Evolutionary conservation across 2,113 vertebrate species (phyloP).

Genomic region (Poeciliopsis retropinna): DNA sequence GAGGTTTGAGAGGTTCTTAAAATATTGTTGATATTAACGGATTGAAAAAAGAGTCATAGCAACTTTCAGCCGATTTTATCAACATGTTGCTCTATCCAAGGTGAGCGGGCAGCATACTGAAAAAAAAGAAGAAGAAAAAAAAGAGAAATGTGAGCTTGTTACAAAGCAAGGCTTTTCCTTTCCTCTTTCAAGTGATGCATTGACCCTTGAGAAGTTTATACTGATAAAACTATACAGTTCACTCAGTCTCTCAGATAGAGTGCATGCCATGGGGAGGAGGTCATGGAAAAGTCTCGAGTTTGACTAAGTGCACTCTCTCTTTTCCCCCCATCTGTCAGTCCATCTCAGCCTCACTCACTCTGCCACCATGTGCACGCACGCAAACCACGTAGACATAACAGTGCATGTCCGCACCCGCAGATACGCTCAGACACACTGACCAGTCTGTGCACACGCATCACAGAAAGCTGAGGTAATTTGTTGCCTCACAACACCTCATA

Average conservation of each 20-base stretch:
- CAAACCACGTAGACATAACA: conserved; percentile 16
- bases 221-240: conserved; percentile 73
- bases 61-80: conserved; percentile 22
- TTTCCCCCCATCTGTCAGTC: conserved; percentile 65
- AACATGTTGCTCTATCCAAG: conserved; percentile 41
- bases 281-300: conserved; percentile 82
- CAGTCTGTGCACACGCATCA: conserved; percentile 60
- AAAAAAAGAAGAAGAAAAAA: not conserved
- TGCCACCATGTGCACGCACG: conserved; percentile 31
- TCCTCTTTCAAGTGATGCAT: conserved; percentile 65
- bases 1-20: no score
- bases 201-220: conserved; percentile 76
- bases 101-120: conserved; percentile 45
- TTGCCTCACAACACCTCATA: conserved; percentile 63
- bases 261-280: conserved; percentile 78
- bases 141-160: conserved; percentile 25
- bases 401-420: conserved; percentile 40
- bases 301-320: conserved; percentile 73
- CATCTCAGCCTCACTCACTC: conserved; percentile 47
- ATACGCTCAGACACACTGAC: conserved; percentile 54
- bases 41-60: not conserved
- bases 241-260: conserved; percentile 75
- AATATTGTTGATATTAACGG: no score
- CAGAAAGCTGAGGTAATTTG: conserved; percentile 76
- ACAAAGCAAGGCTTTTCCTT: conserved; percentile 61